phyloP scores from a whole-genome alignment of 2,888 invertebrate species.

The Nowickia ferox region DNA sequence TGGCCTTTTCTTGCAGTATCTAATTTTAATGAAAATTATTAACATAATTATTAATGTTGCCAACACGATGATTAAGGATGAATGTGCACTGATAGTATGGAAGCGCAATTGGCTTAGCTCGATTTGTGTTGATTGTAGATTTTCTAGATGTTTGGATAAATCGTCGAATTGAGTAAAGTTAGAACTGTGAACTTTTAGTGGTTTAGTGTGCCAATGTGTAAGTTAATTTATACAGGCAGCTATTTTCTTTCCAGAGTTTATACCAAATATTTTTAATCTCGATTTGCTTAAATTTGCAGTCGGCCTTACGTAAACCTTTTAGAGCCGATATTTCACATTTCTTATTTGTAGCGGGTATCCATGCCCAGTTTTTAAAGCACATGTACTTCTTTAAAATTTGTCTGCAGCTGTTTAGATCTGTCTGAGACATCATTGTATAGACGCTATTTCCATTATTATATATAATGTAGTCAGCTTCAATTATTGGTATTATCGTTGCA shows the following conservation, averaged over 20 bases:
- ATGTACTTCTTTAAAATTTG: too few species aligned
- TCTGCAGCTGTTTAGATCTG: slow-evolving; percentile 1
- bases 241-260: too few species aligned
- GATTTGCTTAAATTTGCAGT: too few species aligned
- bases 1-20: not conserved
- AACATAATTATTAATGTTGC: not conserved
- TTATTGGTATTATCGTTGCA: too few species aligned
- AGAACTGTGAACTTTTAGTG: too few species aligned
- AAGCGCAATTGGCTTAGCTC: too few species aligned
- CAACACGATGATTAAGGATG: not conserved
- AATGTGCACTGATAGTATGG: too few species aligned
- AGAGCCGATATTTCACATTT: not conserved
- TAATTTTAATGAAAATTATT: not conserved
- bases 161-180: too few species aligned
- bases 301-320: too few species aligned
- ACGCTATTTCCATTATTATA: slow-evolving; percentile 9
- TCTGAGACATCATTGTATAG: not conserved
- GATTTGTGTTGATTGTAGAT: too few species aligned
- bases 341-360: slow-evolving; percentile 5
- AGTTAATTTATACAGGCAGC: not conserved
- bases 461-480: not conserved
- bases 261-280: too few species aligned
- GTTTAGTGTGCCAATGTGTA: not conserved
- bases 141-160: too few species aligned
- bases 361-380: not conserved